A percentile compares a stretch with the other conserved stretches of the same genome.
These are phyloP conservation scores for Nasonia vitripennis DNA, from an alignment of 1,140 invertebrate genomes.

Conservation along the genomic window DNA sequence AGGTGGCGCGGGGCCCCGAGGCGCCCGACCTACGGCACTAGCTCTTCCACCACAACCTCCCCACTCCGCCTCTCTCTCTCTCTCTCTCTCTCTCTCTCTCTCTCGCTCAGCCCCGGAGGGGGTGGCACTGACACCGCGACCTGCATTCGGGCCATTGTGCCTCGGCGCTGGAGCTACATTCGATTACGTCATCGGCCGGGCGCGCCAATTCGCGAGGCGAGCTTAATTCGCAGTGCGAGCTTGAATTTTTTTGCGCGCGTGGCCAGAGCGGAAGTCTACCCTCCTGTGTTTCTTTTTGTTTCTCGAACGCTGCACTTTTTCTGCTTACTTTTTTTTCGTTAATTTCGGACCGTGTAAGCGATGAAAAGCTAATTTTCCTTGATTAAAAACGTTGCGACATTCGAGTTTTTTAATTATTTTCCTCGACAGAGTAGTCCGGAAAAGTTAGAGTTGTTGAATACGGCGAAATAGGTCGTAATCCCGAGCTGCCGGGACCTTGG, in stretches of 20 bases:
- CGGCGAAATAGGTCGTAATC: too few relatives aligned
- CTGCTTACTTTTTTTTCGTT: too few relatives aligned
- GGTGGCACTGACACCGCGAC: constrained; percentile 59
- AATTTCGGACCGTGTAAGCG: too few relatives aligned
- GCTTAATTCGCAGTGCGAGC: not conserved
- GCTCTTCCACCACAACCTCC: not conserved
- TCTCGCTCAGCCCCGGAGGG: not conserved
- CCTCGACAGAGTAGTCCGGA: too few relatives aligned
- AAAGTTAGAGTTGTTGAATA: too few relatives aligned
- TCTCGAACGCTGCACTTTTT: not conserved
- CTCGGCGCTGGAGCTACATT: constrained; percentile 39
- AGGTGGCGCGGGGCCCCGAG: not conserved
- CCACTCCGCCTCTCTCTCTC: not conserved
- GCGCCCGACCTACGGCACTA: not conserved
- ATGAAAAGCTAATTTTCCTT: too few relatives aligned
- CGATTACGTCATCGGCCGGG: constrained; percentile 54
- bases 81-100: not conserved
- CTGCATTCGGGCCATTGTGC: constrained; percentile 59
- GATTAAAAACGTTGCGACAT: too few relatives aligned
- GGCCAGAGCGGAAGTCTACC: not conserved
- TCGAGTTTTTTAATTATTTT: too few relatives aligned
- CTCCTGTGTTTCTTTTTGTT: too few relatives aligned
- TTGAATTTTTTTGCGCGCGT: not conserved
- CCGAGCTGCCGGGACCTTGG: too few relatives aligned
- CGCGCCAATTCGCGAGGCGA: constrained; percentile 24